Evolutionary conservation across 2,888 invertebrate genomes (phyloP), one percentile per base, ranked within the genome.

Genomic region (Sacculina carcini): DNA sequence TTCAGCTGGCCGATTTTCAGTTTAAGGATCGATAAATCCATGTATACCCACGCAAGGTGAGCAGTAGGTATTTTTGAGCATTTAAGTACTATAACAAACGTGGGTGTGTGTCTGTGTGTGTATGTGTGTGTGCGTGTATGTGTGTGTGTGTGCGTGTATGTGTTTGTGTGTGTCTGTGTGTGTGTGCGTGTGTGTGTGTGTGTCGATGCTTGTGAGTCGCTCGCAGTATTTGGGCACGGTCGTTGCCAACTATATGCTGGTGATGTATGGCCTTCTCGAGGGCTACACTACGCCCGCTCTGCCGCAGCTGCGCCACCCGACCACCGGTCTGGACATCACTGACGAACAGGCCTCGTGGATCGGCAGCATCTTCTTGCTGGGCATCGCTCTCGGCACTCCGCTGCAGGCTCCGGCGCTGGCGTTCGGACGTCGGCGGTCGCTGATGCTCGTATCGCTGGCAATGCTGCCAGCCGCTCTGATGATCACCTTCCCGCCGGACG

Each of bases 161-260:
- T n/a, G n/a, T n/a, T n/a, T n/a, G n/a, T n/a, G n/a, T n/a, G n/a
- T n/a, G n/a, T n/a, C n/a, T n/a, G n/a, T n/a, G n/a, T n/a, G n/a
- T n/a, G n/a, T n/a, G n/a, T n/a, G n/a, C n/a, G n/a, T n/a, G n/a
- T n/a, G n/a, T n/a, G n/a, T n/a, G n/a, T n/a, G n/a, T n/a, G n/a
- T n/a, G n/a, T n/a, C n/a, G n/a, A n/a, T n/a, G n/a, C n/a, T n/a
- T n/a, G n/a, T n/a, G n/a, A 68, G 76, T 1, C 78, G 82, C 52
- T 87, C 85, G 84, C 68, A n/a, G n/a, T n/a, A n/a, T n/a, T n/a
- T 83, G 50, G 68, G 79, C 26, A 83, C 86, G 0, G 78, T 79
- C 1, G 72, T 79, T 54, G 79, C 82, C 12, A 76, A 76, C 29
- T 76, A 77, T 38, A 77, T 82, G 7, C 72, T 78, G 60, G 73